A percentile compares a stretch with the other conserved stretches of the same genome.
These are phyloP conservation scores for Xanthia icteritia DNA, from an alignment of 2,888 invertebrate species.

Conservation along the genomic window DNA sequence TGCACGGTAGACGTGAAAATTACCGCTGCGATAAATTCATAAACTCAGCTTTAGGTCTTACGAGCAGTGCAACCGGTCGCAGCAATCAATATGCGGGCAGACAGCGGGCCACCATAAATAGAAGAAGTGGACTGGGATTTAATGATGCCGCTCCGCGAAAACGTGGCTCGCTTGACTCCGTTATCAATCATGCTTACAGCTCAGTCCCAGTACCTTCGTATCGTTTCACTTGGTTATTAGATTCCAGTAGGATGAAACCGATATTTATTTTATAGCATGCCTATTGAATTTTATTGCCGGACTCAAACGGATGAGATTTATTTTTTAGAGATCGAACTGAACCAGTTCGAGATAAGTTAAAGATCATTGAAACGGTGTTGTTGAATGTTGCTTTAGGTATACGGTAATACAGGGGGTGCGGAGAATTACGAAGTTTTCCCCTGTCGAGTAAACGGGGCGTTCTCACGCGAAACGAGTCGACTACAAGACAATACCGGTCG, in stretches of 20 bases:
- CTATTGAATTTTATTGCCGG: conserved; percentile 74
- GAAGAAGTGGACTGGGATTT: conserved; percentile 81
- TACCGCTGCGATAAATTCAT: conserved; percentile 75
- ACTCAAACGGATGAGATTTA: conserved; percentile 61
- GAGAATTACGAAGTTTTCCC: conserved; percentile 83
- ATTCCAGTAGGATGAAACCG: conserved; percentile 67
- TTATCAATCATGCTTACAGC: conserved; percentile 84
- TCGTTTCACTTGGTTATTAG: conserved; percentile 79
- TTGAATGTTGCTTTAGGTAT: conserved; percentile 16
- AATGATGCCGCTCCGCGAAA: conserved; percentile 82
- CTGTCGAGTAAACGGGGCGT: conserved; percentile 75
- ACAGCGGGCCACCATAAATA: conserved; percentile 86
- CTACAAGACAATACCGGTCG: conserved; percentile 81
- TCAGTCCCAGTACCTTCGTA: conserved; percentile 67
- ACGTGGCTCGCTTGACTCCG: conserved; percentile 78
- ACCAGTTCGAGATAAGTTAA: conserved; percentile 50
- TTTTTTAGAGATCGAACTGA: conserved; percentile 68
- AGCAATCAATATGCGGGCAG: conserved; percentile 85
- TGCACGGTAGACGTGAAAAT: conserved; percentile 77
- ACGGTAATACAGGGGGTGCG: conserved; percentile 43
- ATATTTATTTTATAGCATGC: conserved; percentile 69
- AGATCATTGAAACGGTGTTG: conserved; percentile 54
- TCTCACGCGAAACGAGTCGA: conserved; percentile 85
- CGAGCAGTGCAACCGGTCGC: conserved; percentile 76
- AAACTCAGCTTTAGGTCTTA: conserved; percentile 68